Base-by-base conservation (phyloP, 2,113 vertebrate genomes). In the Corydoras maculifer region DNA sequence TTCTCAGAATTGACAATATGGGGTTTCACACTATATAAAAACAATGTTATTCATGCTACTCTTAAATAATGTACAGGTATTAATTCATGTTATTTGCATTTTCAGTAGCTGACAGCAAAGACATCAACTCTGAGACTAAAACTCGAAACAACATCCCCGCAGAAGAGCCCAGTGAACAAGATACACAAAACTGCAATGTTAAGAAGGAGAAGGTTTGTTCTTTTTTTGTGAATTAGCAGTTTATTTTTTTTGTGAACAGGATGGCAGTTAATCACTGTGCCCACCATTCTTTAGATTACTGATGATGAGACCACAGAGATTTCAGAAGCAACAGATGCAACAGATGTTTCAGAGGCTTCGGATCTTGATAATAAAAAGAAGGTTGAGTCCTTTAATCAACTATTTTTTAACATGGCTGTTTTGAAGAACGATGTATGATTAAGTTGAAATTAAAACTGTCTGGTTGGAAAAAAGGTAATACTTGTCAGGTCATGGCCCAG, bases 361-460 rank as follows among this genome's bases (percentile, higher is more conserved):
- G 97, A 99, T 77, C 91, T 92, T 84, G 96, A 98, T 84, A 98
- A 91, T 83, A 99, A 89, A 87, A 98, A 98, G 86, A 98, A 98
- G 93, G 95, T 90, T 7, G 6, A 66, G 30, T 61, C n/a, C 13
- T 70, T 74, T 25, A 25, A 43, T 43, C 35, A 43, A 2, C 35
- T 43, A 5, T 43, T 43, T 43, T 43, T 43, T 43, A 43, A 43
- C 7, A 43, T 43, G 7, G 35, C 13, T 9, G 15, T 43, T 62
- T 49, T 63, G 3, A 14, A 58, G 8, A 58, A 43, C 35, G 7
- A 2, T 8, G 35, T 43, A 5, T 43, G 7, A 43, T 43, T 25
- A 25, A 25, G 18, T 25, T 25, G 18, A 25, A 25, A 25, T 25
- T 25, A 25, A 25, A 25, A 25, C 18, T 25, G 18, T 25, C 18